phyloP scores from a whole-genome alignment of 2,797 vertebrate genomes.

The Falco columbarius region DNA sequence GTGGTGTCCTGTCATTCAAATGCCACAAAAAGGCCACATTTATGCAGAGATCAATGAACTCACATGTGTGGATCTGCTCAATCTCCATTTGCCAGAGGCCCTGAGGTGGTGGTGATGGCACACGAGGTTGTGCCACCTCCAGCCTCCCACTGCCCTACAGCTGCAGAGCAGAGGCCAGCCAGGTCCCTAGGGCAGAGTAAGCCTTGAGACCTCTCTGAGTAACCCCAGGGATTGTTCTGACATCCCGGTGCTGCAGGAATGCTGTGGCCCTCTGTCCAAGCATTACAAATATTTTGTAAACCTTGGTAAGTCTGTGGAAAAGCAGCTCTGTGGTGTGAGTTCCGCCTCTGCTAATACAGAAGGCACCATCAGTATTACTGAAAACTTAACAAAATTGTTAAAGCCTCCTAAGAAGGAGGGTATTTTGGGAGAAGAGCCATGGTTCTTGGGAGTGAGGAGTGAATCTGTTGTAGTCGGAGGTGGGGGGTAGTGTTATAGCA shows the following conservation, averaged over 20 bases:
- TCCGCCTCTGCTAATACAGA: not conserved
- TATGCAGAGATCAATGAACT: not conserved
- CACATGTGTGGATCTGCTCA: not conserved
- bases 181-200: not conserved
- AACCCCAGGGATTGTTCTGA: not conserved
- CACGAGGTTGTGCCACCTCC: not conserved
- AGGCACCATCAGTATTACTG: not conserved
- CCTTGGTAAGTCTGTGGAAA: not conserved
- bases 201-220: not conserved
- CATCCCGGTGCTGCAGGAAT: not conserved
- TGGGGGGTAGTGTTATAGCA: not conserved
- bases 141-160: not conserved
- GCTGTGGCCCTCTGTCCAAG: not conserved
- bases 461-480: not conserved
- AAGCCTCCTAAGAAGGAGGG: not conserved
- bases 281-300: not conserved
- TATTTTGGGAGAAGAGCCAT: not conserved
- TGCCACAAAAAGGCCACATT: not conserved
- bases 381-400: not conserved
- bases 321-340: not conserved
- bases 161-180: fast-evolving
- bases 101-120: not conserved
- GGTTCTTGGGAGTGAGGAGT: not conserved
- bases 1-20: not conserved
- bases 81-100: not conserved